These are phyloP conservation scores for Grammomys dolichurus DNA, from an alignment of 2,113 vertebrate species.

Conservation along the genomic window DNA sequence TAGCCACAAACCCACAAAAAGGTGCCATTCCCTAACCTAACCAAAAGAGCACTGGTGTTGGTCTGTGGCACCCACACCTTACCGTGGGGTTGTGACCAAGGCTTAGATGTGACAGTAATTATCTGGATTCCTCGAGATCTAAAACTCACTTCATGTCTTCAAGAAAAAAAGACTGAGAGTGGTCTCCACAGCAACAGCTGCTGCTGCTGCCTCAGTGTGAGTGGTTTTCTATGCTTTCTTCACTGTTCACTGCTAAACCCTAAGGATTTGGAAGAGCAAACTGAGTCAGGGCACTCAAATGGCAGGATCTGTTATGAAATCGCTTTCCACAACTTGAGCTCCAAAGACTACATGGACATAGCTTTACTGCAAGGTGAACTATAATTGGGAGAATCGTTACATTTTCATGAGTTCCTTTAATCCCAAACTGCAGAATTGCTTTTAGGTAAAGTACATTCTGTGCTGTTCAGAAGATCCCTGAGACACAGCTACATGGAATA, in stretches of 20 bases:
- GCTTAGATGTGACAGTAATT: background rate
- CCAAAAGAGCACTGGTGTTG: background rate
- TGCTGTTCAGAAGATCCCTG: background rate
- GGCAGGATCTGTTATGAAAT: background rate
- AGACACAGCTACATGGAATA: background rate
- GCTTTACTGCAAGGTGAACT: background rate
- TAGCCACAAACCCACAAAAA: background rate
- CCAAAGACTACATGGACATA: background rate
- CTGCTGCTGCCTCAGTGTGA: background rate
- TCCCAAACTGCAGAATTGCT: background rate
- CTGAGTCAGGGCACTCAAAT: background rate
- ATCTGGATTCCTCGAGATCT: background rate
- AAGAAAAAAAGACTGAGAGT: background rate
- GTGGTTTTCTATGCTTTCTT: background rate
- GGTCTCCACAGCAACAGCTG: background rate
- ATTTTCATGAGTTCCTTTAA: background rate
- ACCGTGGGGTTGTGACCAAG: no score
- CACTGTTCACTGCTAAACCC: background rate
- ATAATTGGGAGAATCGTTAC: background rate
- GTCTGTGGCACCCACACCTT: background rate
- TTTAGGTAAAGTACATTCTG: background rate
- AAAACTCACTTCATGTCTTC: background rate
- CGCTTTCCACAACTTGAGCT: background rate
- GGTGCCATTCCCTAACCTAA: background rate
- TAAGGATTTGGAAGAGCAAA: background rate